Evolutionary conservation across 1,140 invertebrate species (phyloP).

Genomic region (Drosophila setifemur): DNA sequence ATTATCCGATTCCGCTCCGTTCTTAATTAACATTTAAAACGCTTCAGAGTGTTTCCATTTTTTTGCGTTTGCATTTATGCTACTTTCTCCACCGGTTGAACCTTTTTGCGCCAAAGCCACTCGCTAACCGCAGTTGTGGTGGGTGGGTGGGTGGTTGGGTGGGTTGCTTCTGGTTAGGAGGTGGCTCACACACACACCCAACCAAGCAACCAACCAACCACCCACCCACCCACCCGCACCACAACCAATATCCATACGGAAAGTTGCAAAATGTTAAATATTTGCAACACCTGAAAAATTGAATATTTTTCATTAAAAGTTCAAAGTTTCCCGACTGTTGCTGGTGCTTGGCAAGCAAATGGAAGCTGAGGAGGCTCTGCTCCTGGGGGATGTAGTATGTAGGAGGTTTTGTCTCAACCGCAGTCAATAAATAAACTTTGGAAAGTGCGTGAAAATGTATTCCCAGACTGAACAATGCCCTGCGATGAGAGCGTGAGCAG

Average conservation of each 20-base stretch:
- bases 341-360: constrained; percentile 11
- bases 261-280: constrained; percentile 70
- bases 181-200: neutral
- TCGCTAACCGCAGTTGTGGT: constrained; percentile 17
- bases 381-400: neutral
- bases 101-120: constrained; percentile 26
- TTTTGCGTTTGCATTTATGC: neutral
- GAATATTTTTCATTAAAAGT: constrained; percentile 80
- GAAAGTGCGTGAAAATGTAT: constrained; percentile 64
- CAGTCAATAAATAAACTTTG: constrained; percentile 78
- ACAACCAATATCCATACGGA: constrained; percentile 1
- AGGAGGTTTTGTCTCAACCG: constrained; percentile 2
- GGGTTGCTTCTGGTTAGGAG: neutral
- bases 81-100: neutral
- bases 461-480: neutral
- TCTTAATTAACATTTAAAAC: constrained; percentile 75
- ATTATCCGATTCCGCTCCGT: constrained; percentile 46
- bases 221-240: neutral
- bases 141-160: neutral
- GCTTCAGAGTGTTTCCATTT: constrained; percentile 39
- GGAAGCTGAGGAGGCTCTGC: neutral
- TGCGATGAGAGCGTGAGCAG: constrained; percentile 1
- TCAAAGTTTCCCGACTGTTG: constrained; percentile 54
- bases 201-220: neutral
- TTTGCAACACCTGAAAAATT: constrained; percentile 78